Base-by-base conservation (phyloP, 2,797 vertebrate genomes). In the Muraenolepis orangiensis region DNA sequence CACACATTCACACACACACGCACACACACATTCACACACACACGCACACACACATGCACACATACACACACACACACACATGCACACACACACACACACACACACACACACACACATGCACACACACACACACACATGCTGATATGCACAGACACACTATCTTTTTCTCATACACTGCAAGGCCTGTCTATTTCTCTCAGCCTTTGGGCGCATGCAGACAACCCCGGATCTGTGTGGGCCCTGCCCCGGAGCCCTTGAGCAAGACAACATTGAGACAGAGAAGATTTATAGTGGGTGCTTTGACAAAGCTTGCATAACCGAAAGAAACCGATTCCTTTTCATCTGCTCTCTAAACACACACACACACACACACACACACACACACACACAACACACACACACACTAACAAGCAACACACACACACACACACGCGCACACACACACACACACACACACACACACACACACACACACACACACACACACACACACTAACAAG, bases 261-360 rank as follows among this genome's bases (percentile, higher is more conserved):
- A 38, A 70, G 7, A n/a, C 42, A 76, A 29, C 8, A 57, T 28
- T 28, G 26, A 30, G 70, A 11, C 70, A 16, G 6, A 46, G 6
- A 23, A 74, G 77, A 84, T 83, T 80, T 75, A 82, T 78, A 51
- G 75, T 74, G 77, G 83, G 77, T 80, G 71, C 78, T 82, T 86
- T 86, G 72, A 23, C 72, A 73, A n/a, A 70, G 72, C 5, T 16
- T 18, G 42, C 72, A 75, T 82, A 83, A 84, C 75, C 73, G n/a
- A 73, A 29, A 74, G 18, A 30, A 26, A 32, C 34, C 30, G 8
- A 70, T 42, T 66, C 51, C 40, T 46, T 61, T 42, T n/a, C 57
- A 67, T 57, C 23, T n/a, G n/a, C n/a, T n/a, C n/a, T n/a, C n/a
- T n/a, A 46, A 38, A 46, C 14, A 46, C 13, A 46, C 66, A 29